Percentiles rank a stretch among this genome's conserved stretches.
phyloP scores from a whole-genome alignment of 2,113 vertebrate genomes.

The Phrynosoma platyrhinos region DNA sequence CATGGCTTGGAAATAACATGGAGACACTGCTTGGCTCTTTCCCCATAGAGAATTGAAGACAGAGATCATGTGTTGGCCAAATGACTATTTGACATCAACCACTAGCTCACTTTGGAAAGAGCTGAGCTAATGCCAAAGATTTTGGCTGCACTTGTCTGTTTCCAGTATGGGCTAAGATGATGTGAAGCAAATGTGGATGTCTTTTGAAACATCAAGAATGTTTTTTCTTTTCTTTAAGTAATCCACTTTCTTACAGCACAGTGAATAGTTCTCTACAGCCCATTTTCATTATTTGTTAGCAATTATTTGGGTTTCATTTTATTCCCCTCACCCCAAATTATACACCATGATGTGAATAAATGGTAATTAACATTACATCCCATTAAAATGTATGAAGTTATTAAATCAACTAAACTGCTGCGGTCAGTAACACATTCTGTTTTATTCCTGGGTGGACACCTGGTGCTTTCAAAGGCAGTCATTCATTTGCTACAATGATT shows the following conservation, averaged over 20 bases:
- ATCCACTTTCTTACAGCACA: slow-evolving; percentile 8
- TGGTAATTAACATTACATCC: background rate
- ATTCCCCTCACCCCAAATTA: background rate
- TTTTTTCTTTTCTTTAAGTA: slow-evolving; percentile 34
- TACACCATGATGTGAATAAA: background rate
- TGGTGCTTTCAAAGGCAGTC: background rate
- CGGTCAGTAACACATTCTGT: background rate
- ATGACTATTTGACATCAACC: slow-evolving; percentile 60
- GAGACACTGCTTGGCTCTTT: slow-evolving; percentile 55
- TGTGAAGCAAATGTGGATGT: slow-evolving; percentile 61
- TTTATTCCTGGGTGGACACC: background rate
- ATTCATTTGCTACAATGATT: too few relatives aligned
- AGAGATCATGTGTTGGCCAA: slow-evolving; percentile 53
- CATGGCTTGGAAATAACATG: slow-evolving; percentile 38
- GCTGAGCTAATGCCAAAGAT: slow-evolving; percentile 52
- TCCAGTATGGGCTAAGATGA: slow-evolving; percentile 56
- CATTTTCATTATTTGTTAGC: slow-evolving; percentile 23
- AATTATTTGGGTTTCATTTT: slow-evolving; percentile 27
- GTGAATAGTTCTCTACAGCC: slow-evolving; percentile 16
- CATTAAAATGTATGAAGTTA: background rate
- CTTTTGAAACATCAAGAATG: slow-evolving; percentile 42
- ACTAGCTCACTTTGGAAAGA: slow-evolving; percentile 47
- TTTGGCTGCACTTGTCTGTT: slow-evolving; percentile 44
- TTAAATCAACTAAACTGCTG: background rate
- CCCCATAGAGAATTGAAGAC: slow-evolving; percentile 42